Evolutionary conservation across 2,888 invertebrate species (phyloP), one percentile per base, ranked within the genome.

Genomic region (Coleophora deauratella): DNA sequence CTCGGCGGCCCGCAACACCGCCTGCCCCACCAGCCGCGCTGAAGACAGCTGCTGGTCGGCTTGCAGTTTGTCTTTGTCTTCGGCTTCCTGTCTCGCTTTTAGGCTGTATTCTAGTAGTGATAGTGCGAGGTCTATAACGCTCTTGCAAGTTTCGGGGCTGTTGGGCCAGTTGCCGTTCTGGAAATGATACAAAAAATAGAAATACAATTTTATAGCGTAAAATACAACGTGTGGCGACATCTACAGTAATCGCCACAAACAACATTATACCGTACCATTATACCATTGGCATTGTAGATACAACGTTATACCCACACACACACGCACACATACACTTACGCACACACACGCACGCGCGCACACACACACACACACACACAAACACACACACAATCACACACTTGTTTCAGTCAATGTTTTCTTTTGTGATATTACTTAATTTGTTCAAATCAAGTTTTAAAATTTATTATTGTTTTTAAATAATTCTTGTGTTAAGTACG

Each of bases 121-220:
- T 13, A 75, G 67, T 33, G 91, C 89, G 8, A 93, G 65, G 39
- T 88, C 72, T 10, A 93, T 68, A 0, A 93, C 90, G 60, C 89
- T 88, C 44, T 86, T 72, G 55, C 91, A 90, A 3, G 87, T 82
- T 0, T 85, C 81, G 0, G 88, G 84, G 50, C 87, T 87, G 44
- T 86, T 87, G 1, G 87, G 71, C 89, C 91, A 91, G 46, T 64
- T 73, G 13, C 76, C 78, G 44, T 34, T 74, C 86, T 86, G 60
- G 30, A 73, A 72, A 42, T 45, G 39, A 28, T 8, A 31, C 31
- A 9, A 9, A 6, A n/a, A 31, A 31, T 31, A 2, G 9, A 9
- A 31, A 31, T 31, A 28, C 28, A 28, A 2, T 28, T 2, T 9
- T 28, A 28, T 8, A 11, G 1, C 11, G 3, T n/a, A n/a, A n/a